Conservation (phyloP, 2,888 invertebrate genomes). For the Phengaris arion region DNA sequence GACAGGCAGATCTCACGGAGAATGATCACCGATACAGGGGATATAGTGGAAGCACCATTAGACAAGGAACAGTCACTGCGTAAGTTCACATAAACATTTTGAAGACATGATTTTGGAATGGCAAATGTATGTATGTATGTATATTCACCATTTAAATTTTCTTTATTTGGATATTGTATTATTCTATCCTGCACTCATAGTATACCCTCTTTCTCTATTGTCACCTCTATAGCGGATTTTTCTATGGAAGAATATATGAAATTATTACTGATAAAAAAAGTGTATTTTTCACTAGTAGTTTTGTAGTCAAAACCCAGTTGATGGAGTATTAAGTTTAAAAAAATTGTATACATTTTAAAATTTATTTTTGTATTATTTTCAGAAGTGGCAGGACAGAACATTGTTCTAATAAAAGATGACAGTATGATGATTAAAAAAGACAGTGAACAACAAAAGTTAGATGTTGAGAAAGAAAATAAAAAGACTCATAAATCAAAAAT, state of each 20-base stretch:
- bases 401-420: slow-evolving; percentile 2
- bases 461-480: neutral
- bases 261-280: too few species aligned
- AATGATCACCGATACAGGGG: slow-evolving; percentile 67
- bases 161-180: too few species aligned
- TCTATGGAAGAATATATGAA: too few species aligned
- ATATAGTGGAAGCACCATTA: slow-evolving; percentile 60
- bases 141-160: too few species aligned
- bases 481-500: neutral
- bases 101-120: too few species aligned
- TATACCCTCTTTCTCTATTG: too few species aligned
- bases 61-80: slow-evolving; percentile 21
- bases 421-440: neutral
- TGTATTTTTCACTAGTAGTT: too few species aligned
- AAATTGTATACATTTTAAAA: neutral
- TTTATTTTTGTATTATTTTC: neutral
- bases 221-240: too few species aligned
- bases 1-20: slow-evolving; percentile 53
- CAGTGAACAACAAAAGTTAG: neutral
- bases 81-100: neutral
- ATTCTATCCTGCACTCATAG: too few species aligned
- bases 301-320: too few species aligned
- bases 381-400: neutral
- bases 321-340: neutral
- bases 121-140: too few species aligned